Base-by-base conservation (phyloP, 2,113 vertebrate genomes). In the Pyxicephalus adspersus region DNA sequence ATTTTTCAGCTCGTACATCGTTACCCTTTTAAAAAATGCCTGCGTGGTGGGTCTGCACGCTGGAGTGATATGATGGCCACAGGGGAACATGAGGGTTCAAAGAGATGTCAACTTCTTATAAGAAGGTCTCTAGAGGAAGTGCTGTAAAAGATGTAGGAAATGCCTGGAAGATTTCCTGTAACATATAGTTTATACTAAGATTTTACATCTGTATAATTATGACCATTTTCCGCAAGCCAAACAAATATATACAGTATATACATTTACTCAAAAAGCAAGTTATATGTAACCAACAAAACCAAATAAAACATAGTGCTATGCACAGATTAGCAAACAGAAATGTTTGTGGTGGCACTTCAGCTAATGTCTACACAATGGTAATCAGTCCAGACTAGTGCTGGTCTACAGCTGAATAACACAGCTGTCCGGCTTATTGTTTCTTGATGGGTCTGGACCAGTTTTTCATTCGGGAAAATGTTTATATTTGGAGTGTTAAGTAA, bases 31-130 rank as follows among this genome's bases (percentile, higher is more conserved):
- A 74, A 74, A 11, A 31, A 31, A 74, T 60, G 15, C 57, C 28
- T 57, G 70, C 38, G 28, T 15, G 29, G 71, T 58, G 71, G 54
- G 71, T 73, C 70, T 74, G 28, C 2, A 57, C 29, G 60, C 20
- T 31, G n/a, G 52, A 57, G 70, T 73, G 29, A 58, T 55, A n/a
- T 8, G 57, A 28, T 45, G 15, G 54, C 15, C 54, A 58, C 55
- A 58, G 28, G 29, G n/a, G 26, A 58, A 19, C 55, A 9, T 5
- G 31, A 17, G 20, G n/a, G 2, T 73, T 58, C 23, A 18, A 54
- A 29, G 13, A 54, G 25, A 55, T 55, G n/a, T 20, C 26, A 55
- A 5, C 19, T 29, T 29, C 52, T 55, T n/a, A 18, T 29, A 28
- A 54, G 23, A 73, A 52, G 31, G 2, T 50, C 23, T 19, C 51